Conservation (phyloP, 2,888 invertebrate genomes). For the Neoaliturus tenellus region DNA sequence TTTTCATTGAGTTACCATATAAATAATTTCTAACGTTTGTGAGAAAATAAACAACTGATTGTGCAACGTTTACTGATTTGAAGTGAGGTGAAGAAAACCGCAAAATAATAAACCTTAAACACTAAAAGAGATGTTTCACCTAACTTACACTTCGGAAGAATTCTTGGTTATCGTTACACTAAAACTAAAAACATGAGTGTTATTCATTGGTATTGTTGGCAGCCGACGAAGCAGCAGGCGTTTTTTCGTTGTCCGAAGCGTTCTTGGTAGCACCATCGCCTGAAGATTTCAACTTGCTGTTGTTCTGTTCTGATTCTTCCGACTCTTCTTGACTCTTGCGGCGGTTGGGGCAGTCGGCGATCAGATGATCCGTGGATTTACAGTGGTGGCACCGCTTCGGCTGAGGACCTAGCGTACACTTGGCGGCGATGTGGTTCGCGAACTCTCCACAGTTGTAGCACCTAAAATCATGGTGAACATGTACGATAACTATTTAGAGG, state of each 20-base stretch:
- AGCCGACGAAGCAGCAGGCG: not conserved
- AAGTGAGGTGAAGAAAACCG: too few relatives aligned
- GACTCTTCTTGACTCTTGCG: slow-evolving; percentile 58
- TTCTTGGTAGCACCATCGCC: not conserved
- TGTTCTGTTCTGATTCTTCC: slow-evolving; percentile 27
- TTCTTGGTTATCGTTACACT: slow-evolving; percentile 43
- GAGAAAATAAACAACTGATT: too few relatives aligned
- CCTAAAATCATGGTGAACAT: too few relatives aligned
- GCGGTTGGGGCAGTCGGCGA: slow-evolving; percentile 88
- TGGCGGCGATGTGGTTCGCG: slow-evolving; percentile 94
- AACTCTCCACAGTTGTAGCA: slow-evolving; percentile 97
- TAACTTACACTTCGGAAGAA: slow-evolving; percentile 19
- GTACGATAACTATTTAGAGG: too few relatives aligned
- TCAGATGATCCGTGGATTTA: slow-evolving; percentile 91
- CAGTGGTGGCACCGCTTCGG: slow-evolving; percentile 95
- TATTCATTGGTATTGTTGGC: slow-evolving; percentile 45
- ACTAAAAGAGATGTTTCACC: not conserved
- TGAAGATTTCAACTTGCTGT: not conserved
- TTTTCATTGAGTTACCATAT: too few relatives aligned
- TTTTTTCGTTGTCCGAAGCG: not conserved
- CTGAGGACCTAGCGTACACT: slow-evolving; percentile 91
- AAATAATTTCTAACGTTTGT: too few relatives aligned
- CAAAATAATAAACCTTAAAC: not conserved
- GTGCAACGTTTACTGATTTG: too few relatives aligned
- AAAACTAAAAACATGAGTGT: slow-evolving; percentile 27